Conservation (phyloP, 2,888 invertebrate genomes). For the Drosophila kuntzei region DNA sequence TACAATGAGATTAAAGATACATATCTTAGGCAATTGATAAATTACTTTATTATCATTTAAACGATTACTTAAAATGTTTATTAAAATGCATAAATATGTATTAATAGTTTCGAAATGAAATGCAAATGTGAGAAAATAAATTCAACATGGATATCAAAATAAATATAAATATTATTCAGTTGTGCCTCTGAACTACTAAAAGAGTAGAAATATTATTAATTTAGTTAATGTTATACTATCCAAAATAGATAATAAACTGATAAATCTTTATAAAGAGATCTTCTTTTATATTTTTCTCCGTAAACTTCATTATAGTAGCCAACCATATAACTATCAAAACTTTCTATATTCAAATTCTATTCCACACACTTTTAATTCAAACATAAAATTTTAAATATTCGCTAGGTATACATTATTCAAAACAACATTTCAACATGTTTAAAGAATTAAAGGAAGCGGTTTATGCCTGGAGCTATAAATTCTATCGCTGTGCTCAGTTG, state of each 20-base stretch:
- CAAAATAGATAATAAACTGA: neutral
- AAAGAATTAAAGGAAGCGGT: slow-evolving; percentile 1
- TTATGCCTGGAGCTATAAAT: slow-evolving; percentile 2
- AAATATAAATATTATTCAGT: too few relatives aligned
- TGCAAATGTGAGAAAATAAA: too few relatives aligned
- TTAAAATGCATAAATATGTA: slow-evolving; percentile 3
- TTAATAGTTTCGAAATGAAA: neutral
- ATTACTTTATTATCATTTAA: neutral
- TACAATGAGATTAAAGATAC: neutral
- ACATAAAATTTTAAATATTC: slow-evolving; percentile 4
- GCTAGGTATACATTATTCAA: neutral
- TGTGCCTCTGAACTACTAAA: too few relatives aligned
- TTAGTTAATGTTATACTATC: too few relatives aligned
- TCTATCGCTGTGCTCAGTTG: slow-evolving; percentile 19
- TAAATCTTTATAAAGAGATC: neutral
- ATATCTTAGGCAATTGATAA: neutral
- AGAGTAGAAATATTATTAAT: too few relatives aligned
- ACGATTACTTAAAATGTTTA: neutral
- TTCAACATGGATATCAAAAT: too few relatives aligned
- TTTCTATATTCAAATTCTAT: slow-evolving; percentile 7
- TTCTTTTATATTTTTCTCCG: neutral
- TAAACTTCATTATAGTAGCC: neutral
- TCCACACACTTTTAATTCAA: neutral
- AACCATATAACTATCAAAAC: neutral
- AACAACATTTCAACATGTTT: slow-evolving; percentile 11